Conservation (phyloP, 2,113 vertebrate genomes). For the Chiloscyllium plagiosum region DNA sequence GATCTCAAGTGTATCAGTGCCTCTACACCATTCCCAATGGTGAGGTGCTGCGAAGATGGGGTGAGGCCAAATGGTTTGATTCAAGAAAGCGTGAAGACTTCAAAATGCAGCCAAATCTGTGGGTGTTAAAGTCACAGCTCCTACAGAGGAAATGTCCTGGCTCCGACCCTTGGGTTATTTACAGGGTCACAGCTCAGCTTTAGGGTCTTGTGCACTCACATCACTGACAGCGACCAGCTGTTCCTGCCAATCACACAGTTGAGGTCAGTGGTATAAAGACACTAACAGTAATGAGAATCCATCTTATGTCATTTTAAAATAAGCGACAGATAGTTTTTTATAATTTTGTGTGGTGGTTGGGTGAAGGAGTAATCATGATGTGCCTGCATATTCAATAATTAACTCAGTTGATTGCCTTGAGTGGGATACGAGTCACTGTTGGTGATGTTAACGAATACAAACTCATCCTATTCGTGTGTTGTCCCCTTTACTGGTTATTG, state of each 20-base stretch:
- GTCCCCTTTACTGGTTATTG: neutral
- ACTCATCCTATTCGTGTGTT: neutral
- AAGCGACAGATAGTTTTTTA: neutral
- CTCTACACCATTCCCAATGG: neutral
- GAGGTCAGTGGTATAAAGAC: neutral
- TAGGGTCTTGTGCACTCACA: neutral
- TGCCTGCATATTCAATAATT: neutral
- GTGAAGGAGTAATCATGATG: no score
- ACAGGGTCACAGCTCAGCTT: neutral
- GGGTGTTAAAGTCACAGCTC: neutral
- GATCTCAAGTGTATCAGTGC: neutral
- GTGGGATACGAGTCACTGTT: no score
- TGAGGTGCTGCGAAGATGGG: neutral
- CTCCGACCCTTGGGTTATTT: neutral
- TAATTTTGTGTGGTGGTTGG: neutral
- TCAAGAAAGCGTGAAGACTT: neutral
- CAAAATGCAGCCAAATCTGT: neutral
- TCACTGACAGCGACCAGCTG: neutral
- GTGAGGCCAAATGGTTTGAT: neutral
- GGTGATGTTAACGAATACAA: neutral
- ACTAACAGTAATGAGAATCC: neutral
- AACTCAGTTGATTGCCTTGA: neutral
- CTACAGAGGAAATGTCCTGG: neutral
- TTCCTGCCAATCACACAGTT: neutral
- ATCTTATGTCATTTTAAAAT: constrained; percentile 23